Evolutionary conservation across 2,797 vertebrate genomes (phyloP), one percentile per base, ranked within the genome.

Genomic region (Adrianichthys oophorus): DNA sequence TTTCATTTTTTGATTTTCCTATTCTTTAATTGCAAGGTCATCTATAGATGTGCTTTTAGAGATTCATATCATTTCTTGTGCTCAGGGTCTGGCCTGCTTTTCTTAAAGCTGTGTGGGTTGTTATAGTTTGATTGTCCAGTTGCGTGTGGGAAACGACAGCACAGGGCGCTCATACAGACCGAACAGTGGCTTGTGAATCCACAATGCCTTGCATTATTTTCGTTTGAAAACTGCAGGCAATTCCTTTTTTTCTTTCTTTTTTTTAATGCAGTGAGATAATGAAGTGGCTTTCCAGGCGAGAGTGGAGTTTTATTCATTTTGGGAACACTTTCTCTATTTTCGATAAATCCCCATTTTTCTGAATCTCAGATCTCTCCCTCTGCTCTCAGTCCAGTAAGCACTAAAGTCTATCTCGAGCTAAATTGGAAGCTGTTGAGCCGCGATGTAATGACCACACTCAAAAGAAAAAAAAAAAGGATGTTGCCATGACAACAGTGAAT

Each of bases 401-500:
- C 44, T 60, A 71, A 79, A 79, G 42, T 48, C 59, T 76, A 75
- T 67, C 78, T 64, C 55, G 16, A 62, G 68, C 74, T 70, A 57
- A 73, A 76, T 67, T 76, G 43, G 60, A 82, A 63, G 62, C 45
- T 23, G 32, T 71, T 44, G 53, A 83, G 62, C 76, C 62, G 68
- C 65, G 70, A 64, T 80, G 70, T 78, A 78, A 70, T 29, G 15
- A 70, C 67, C 68, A 43, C 46, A 44, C 51, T 62, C 16, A 17
- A 45, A 64, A 15, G 21, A 5, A 21, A 4, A 52, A 61, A 72
- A 76, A 57, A 56, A 72, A 78, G 52, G 42, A 42, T 1, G 83
- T 88, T 84, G 44, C 80, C 57, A 63, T 73, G 85, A 80, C 66
- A 82, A 85, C 79, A 41, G 56, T 50, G 70, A 57, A 56, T 57